These are phyloP conservation scores for Brachionus koreanus DNA, from an alignment of 1,140 invertebrate species.

Conservation along the genomic window DNA sequence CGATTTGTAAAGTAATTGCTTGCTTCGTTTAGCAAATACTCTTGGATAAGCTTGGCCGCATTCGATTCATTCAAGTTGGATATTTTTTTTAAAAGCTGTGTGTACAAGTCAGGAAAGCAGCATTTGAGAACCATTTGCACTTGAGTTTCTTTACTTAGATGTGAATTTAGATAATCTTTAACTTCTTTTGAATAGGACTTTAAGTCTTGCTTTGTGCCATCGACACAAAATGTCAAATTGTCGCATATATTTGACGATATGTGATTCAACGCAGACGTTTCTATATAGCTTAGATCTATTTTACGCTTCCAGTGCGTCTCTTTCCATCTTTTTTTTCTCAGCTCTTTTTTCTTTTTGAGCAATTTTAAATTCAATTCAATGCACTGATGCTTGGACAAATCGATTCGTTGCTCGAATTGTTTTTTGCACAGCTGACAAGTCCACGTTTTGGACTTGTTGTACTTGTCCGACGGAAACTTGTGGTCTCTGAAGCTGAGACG, in stretches of 20 bases:
- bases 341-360: constrained; percentile 36
- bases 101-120: not conserved
- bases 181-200: constrained; percentile 41
- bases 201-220: constrained; percentile 62
- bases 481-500: not conserved
- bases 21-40: not conserved
- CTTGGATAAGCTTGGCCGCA: not conserved
- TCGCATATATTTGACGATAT: constrained; percentile 66
- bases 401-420: constrained; percentile 36
- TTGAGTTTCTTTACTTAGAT: constrained; percentile 6
- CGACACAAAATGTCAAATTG: constrained; percentile 65
- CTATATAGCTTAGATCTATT: constrained; percentile 48
- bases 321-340: constrained; percentile 44
- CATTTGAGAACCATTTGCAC: constrained; percentile 24
- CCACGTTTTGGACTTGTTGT: constrained; percentile 15
- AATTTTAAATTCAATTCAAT: constrained; percentile 25
- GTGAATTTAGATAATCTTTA: constrained; percentile 28
- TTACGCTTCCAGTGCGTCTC: constrained; percentile 47
- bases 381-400: constrained; percentile 33
- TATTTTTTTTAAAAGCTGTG: not conserved
- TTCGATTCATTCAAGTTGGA: not conserved
- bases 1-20: not conserved
- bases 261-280: constrained; percentile 63
- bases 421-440: constrained; percentile 39
- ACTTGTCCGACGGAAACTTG: not conserved